Base-by-base conservation (phyloP, 2,888 invertebrate species). In the Drosophila neonasuta region DNA sequence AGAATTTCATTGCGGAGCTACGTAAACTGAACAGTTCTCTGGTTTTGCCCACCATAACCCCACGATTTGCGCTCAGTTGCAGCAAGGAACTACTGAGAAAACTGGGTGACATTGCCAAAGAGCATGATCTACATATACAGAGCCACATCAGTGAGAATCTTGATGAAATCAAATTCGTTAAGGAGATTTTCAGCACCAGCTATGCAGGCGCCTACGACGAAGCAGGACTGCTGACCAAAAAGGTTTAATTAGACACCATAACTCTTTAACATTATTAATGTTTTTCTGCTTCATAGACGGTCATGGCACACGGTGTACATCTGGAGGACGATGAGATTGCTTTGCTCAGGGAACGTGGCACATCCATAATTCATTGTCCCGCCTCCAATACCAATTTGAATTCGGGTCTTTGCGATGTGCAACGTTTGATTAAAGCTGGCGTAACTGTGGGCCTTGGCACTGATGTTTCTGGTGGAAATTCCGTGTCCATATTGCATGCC, bases 301-400 rank as follows among this genome's bases (percentile, higher is more conserved):
- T 97, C 62, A 92, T 97, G 92, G 97, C 97, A 0, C 98, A 98
- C 88, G 96, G 94, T 1, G 93, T 97, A 11, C 92, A 96, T 89
- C 91, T 97, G 52, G 92, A 92, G 8, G 94, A 95, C 41, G 92
- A 92, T 2, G 97, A 97, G 91, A 91, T 96, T 15, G 78, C 90
- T 10, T 83, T 95, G 7, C 88, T 97, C 15, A 92, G 92, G 17
- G 74, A 92, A 24, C 92, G 92, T 57, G 93, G 94, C 0, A 93
- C 94, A 2, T 93, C 96, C 0, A 90, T 98, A 7, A 94, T 96
- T 0, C 97, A 97, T 89, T 98, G 97, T 88, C 97, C 97, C 0
- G 94, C 95, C 36, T 97, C 97, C 1, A 97, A 97, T 90, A 94
- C 94, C 0, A 93, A 94, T 76, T 91, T 98, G 41, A 92, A 92